Evolutionary conservation across 2,113 vertebrate species (phyloP), one percentile per base, ranked within the genome.

Genomic region (Arvicanthis niloticus): DNA sequence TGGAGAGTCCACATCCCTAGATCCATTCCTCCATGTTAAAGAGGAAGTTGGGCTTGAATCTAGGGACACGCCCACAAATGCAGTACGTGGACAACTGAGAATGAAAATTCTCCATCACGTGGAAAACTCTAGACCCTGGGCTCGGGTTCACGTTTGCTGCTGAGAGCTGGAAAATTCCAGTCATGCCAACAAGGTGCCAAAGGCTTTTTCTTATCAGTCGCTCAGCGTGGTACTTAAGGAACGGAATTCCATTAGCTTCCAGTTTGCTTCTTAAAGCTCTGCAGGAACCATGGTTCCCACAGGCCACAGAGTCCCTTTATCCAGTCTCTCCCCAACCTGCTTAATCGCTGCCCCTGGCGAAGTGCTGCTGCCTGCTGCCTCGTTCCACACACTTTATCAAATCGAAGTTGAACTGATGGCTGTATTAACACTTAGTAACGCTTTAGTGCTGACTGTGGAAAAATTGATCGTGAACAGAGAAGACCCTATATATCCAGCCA

Each of bases 351-450:
- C 96, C 91, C 45, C 81, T 68, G n/a, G 94, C 91, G 37, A 65
- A 75, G 65, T 40, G 76, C 86, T 0, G 0, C 89, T 67, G 92
- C 29, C 93, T 45, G 77, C 77, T 17, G 6, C 73, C 67, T 7
- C 89, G 81, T 94, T 29, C 29, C 40, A 58, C 90, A 40, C 15
- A 76, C 78, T 91, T 91, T 29, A 60, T 22, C 56, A 92, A 80
- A 93, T 88, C 96, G 53, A 89, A 88, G 84, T 88, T 62, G 86
- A 91, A 85, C n/a, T 26, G 60, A 94, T 68, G 75, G 85, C 84
- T 58, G 92, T 37, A 60, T 95, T 96, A 93, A 89, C 78, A 70
- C 81, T 84, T 92, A 88, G n/a, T n/a, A n/a, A n/a, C 84, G 85
- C 92, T 42, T 68, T 93, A 81, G 91, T 67, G 17, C 11, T 56